Base-by-base conservation (phyloP, 1,140 invertebrate genomes). In the Drosophila triauraria region DNA sequence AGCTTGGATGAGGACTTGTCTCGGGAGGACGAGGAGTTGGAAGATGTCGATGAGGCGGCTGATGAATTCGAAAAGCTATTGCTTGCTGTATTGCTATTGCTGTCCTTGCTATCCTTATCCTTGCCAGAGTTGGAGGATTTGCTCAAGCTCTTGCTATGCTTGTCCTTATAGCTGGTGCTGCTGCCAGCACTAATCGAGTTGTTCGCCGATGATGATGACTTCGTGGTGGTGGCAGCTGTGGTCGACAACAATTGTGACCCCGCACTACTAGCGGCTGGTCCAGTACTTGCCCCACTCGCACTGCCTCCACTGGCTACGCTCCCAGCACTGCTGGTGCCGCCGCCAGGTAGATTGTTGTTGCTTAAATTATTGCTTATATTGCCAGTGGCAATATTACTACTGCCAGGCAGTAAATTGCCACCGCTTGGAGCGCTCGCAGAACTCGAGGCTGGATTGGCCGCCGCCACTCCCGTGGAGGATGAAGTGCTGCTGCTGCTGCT, bases 1-100 rank as follows among this genome's bases (percentile, higher is more conserved):
- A 91, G 86, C 46, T 92, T 92, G 3, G 74, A 76, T n/a, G 91
- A 92, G 0, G 90, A 88, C 54, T 92, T 91, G 1, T 92, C 84
- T 25, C 91, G 85, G 0, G 87, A 85, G 27, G 85, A 85, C 10
- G 83, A 85, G 1, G 88, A 88, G n/a, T 81, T 91, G 5, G 83
- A 82, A 1, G 90, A 77, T 42, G 72, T 77, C 15, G 90, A 91
- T 47, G 87, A 70, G 42, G 79, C 69, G 25, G 76, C 69, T 42
- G 62, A 77, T 62, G 85, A 85, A 64, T 79, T 75, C 17, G 80
- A 71, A 48, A 76, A 92, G 68, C 86, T 93, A 61, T 68, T 92
- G 48, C 78, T 80, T 6, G 56, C 32, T 15, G 64, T 23, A 69
- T 46, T 77, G 32, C n/a, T 69, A 10, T 40, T 35, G 38, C 5